Percentiles rank a stretch among this genome's conserved stretches.
These are phyloP conservation scores for Poeciliopsis retropinna DNA, from an alignment of 2,113 vertebrate species.

Conservation along the genomic window DNA sequence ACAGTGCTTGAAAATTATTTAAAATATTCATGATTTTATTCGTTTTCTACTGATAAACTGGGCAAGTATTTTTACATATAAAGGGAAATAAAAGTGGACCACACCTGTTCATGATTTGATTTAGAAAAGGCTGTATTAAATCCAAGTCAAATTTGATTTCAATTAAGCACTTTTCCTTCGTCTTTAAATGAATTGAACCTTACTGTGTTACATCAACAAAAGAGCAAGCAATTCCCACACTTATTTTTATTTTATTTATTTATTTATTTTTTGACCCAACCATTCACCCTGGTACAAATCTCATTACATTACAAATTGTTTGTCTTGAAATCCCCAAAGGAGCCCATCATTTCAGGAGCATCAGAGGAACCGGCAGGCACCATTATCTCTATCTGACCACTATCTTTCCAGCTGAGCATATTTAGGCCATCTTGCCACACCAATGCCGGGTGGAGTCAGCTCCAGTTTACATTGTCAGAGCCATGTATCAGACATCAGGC, in stretches of 20 bases:
- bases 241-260: slow-evolving; percentile 1
- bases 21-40: slow-evolving; percentile 8
- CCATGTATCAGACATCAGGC: slow-evolving; percentile 14
- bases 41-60: slow-evolving; percentile 3
- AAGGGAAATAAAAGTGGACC: slow-evolving; percentile 2
- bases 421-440: slow-evolving; percentile 44
- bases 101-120: background rate
- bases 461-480: slow-evolving; percentile 26
- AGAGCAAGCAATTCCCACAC: slow-evolving; percentile 51
- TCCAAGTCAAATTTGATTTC: slow-evolving; percentile 8
- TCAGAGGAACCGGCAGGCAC: slow-evolving; percentile 44
- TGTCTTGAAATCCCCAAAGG: slow-evolving; percentile 48
- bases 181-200: slow-evolving; percentile 46
- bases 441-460: slow-evolving; percentile 35
- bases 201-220: slow-evolving; percentile 37
- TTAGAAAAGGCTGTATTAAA: slow-evolving; percentile 7
- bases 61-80: background rate
- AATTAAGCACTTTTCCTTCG: slow-evolving; percentile 20
- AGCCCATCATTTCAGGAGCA: slow-evolving; percentile 54
- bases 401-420: slow-evolving; percentile 53
- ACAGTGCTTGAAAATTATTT: slow-evolving; percentile 19
- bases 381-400: slow-evolving; percentile 60
- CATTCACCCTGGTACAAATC: slow-evolving; percentile 36
- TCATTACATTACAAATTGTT: slow-evolving; percentile 34
- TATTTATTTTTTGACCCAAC: slow-evolving; percentile 8